Conservation (phyloP, 2,888 invertebrate genomes). For the Phalera bucephala region DNA sequence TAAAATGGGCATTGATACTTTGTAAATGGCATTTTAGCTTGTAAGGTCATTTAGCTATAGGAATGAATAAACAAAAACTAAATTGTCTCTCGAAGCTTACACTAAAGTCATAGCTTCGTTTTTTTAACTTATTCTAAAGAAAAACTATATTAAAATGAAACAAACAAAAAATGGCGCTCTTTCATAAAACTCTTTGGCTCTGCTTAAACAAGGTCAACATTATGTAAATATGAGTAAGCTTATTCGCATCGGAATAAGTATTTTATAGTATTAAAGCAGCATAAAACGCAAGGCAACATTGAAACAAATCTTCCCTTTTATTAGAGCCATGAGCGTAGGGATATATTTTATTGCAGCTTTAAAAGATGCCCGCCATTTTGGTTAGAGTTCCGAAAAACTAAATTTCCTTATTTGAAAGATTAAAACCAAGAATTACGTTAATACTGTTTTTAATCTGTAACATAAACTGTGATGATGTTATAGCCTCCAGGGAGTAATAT, state of each 20-base stretch:
- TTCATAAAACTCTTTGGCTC: slow-evolving; percentile 6
- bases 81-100: not conserved
- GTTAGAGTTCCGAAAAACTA: slow-evolving; percentile 31
- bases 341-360: slow-evolving; percentile 38
- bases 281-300: slow-evolving; percentile 33
- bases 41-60: not conserved
- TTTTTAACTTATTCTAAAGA: not conserved
- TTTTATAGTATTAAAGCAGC: slow-evolving; percentile 22
- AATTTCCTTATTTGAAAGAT: slow-evolving; percentile 26
- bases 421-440: slow-evolving; percentile 12
- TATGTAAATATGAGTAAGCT: slow-evolving; percentile 24
- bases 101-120: not conserved
- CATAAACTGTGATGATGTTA: not conserved
- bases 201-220: slow-evolving; percentile 24
- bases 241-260: slow-evolving; percentile 22
- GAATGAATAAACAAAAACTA: not conserved
- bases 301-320: slow-evolving; percentile 37
- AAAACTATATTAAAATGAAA: not conserved
- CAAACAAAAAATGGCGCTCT: not conserved
- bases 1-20: too few relatives aligned
- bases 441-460: slow-evolving; percentile 11
- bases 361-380: slow-evolving; percentile 33
- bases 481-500: too few relatives aligned
- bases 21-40: too few relatives aligned
- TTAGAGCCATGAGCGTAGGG: slow-evolving; percentile 36